Conservation (phyloP, 2,113 vertebrate genomes). For the Toxotes jaculatrix region DNA sequence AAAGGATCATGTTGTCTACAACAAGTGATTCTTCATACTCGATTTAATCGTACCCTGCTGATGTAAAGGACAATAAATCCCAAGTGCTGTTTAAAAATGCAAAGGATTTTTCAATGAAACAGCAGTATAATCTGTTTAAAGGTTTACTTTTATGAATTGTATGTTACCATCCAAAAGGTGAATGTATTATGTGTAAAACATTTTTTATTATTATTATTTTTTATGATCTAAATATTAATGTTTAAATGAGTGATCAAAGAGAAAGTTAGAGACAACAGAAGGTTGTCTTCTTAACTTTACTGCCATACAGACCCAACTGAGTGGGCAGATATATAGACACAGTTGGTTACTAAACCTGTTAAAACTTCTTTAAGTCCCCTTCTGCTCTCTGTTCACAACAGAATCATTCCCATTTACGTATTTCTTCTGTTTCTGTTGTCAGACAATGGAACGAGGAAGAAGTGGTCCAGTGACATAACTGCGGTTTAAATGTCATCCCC, state of each 20-base stretch:
- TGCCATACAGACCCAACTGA: neutral
- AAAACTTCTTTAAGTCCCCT: neutral
- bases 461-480: neutral
- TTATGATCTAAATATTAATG: neutral
- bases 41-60: neutral
- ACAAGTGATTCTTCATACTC: slow-evolving; percentile 5
- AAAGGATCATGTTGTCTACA: neutral
- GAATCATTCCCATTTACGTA: neutral
- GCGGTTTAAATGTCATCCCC: neutral
- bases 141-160: neutral
- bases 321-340: neutral
- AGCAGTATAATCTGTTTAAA: neutral
- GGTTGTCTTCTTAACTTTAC: neutral
- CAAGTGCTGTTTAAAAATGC: neutral
- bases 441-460: neutral
- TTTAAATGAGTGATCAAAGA: neutral
- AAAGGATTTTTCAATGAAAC: neutral
- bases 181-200: too few species aligned
- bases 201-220: neutral
- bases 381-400: neutral
- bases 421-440: neutral
- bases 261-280: neutral
- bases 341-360: neutral
- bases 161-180: neutral
- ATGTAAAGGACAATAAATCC: neutral